A percentile compares a stretch with the other conserved stretches of the same genome.
Evolutionary conservation across 2,888 invertebrate species (phyloP).

Genomic region (Camptogramma bilineatum): DNA sequence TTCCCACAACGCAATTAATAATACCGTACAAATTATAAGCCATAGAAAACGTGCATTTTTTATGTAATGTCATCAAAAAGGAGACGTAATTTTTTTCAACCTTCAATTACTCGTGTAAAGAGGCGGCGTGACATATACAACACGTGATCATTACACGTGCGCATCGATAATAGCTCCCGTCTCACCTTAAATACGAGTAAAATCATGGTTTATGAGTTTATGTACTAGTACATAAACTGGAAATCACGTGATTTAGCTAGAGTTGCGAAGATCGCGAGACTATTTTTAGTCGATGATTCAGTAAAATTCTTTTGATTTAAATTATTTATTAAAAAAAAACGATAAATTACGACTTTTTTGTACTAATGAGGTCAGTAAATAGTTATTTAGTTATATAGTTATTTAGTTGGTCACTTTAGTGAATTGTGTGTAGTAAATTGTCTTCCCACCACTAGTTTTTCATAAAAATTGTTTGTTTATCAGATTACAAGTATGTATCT

Average conservation of each 20-base stretch:
- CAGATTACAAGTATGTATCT: too few species aligned
- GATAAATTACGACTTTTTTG: too few species aligned
- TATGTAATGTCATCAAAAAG: constrained; percentile 15
- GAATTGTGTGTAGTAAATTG: too few species aligned
- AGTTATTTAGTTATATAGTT: too few species aligned
- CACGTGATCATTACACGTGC: constrained; percentile 44
- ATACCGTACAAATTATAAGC: neutral
- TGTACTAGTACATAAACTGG: constrained; percentile 8
- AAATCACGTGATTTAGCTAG: constrained; percentile 3
- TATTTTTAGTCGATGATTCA: neutral
- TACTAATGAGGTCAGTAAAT: too few species aligned
- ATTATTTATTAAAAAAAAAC: too few species aligned
- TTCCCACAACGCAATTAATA: too few species aligned
- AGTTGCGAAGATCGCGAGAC: neutral
- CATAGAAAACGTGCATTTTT: neutral
- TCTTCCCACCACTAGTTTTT: too few species aligned
- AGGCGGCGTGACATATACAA: constrained; percentile 29
- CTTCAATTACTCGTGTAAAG: constrained; percentile 31
- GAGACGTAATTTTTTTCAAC: constrained; percentile 32
- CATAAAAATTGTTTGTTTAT: too few species aligned
- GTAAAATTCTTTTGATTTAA: too few species aligned
- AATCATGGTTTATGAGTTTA: constrained; percentile 27
- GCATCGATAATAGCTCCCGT: constrained; percentile 26
- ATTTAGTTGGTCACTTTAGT: too few species aligned
- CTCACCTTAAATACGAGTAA: constrained; percentile 30